Conservation (phyloP, 2,797 vertebrate genomes). For the Cottoperca gobio region DNA sequence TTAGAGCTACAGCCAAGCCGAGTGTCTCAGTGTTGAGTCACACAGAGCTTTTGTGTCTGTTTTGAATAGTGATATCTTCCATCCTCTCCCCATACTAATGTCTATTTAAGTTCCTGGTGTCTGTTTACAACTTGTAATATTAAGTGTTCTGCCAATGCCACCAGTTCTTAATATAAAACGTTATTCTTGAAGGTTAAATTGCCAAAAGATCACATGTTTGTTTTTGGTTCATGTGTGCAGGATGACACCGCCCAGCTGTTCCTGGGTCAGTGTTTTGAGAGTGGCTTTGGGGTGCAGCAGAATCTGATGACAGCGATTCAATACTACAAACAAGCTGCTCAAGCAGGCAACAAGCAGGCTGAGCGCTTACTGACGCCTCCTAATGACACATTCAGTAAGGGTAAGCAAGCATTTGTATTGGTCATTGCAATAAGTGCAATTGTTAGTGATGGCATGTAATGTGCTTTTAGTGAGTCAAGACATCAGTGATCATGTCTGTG, state of each 20-base stretch:
- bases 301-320: slow-evolving; percentile 79
- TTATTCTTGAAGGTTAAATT: background rate
- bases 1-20: background rate
- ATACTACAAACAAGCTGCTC: slow-evolving; percentile 85
- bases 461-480: slow-evolving; percentile 36
- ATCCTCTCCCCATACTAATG: background rate
- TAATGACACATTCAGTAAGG: slow-evolving; percentile 72
- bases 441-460: slow-evolving; percentile 25
- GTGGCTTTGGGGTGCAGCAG: slow-evolving; percentile 87
- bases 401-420: slow-evolving; percentile 28
- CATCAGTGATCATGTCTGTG: slow-evolving; percentile 11
- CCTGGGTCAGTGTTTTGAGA: slow-evolving; percentile 91
- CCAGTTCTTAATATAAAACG: background rate
- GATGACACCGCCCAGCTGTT: slow-evolving; percentile 89
- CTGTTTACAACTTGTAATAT: background rate
- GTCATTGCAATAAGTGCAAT: slow-evolving; percentile 15
- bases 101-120: background rate
- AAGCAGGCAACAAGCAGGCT: slow-evolving; percentile 81
- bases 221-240: slow-evolving; percentile 74
- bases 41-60: background rate
- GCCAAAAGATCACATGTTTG: background rate
- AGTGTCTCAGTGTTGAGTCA: background rate
- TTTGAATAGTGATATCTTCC: background rate
- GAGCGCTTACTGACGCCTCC: slow-evolving; percentile 73
- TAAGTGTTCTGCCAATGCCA: background rate